Evolutionary conservation across 92 coral and sea anemone species (phyloP).

Genomic region (Virgularia gustaviana): DNA sequence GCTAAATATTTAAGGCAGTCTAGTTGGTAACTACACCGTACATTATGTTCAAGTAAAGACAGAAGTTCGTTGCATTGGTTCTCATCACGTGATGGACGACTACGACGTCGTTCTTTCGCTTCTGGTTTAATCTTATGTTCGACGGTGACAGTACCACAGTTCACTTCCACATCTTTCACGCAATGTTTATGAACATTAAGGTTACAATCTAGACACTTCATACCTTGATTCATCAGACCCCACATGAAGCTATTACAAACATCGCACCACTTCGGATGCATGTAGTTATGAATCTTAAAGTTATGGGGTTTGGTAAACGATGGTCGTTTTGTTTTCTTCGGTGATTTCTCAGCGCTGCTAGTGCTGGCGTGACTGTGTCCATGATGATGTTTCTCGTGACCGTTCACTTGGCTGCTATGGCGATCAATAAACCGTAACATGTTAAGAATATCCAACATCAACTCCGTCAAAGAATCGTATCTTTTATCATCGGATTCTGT

Average conservation of each 20-base stretch:
- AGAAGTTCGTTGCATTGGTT: constrained; percentile 51
- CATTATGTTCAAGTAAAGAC: constrained; percentile 59
- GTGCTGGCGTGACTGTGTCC: not conserved
- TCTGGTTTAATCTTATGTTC: constrained; percentile 55
- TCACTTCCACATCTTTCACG: constrained; percentile 67
- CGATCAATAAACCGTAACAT: constrained; percentile 63
- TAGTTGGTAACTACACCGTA: constrained; percentile 82
- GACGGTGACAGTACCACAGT: constrained; percentile 49
- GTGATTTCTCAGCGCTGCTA: not conserved
- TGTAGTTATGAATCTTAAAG: constrained; percentile 74
- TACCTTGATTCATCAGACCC: constrained; percentile 91
- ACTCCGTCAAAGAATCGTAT: constrained; percentile 66
- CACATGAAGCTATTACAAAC: constrained; percentile 88
- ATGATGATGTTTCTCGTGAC: constrained; percentile 43
- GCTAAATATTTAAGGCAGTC: constrained; percentile 74
- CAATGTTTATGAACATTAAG: constrained; percentile 83
- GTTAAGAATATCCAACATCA: constrained; percentile 78
- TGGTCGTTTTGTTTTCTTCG: constrained; percentile 20
- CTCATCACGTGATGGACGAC: constrained; percentile 43
- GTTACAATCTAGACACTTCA: constrained; percentile 82
- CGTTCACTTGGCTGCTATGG: constrained; percentile 59
- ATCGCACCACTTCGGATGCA: constrained; percentile 95
- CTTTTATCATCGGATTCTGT: constrained; percentile 60
- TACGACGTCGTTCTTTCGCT: constrained; percentile 52
- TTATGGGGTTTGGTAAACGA: constrained; percentile 53